Percentiles rank a stretch among this genome's conserved stretches.
These are phyloP conservation scores for Pygoscelis adeliae DNA, from an alignment of 2,113 vertebrate genomes.

Conservation along the genomic window DNA sequence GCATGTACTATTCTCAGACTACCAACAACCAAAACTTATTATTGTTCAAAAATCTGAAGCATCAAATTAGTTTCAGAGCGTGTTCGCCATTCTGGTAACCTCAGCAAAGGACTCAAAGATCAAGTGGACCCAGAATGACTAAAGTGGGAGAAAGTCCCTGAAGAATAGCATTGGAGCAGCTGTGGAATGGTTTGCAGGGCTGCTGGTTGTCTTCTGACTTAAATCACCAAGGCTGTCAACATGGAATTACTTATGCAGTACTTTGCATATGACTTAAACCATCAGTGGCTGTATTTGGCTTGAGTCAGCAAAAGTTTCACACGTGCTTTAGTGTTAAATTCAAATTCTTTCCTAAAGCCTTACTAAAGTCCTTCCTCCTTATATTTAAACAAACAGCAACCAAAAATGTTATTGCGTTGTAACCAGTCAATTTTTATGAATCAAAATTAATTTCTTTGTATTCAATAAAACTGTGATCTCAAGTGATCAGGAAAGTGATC, in stretches of 20 bases:
- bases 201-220: background rate
- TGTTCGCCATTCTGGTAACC: fast-evolving
- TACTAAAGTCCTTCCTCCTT: background rate
- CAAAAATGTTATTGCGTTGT: background rate
- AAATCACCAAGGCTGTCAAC: background rate
- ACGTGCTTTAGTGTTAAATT: background rate
- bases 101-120: background rate
- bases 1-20: background rate
- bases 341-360: background rate
- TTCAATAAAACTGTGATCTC: background rate
- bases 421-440: background rate
- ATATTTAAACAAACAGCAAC: background rate
- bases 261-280: background rate
- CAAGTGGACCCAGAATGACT: background rate
- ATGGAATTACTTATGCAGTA: background rate
- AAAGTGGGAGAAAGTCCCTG: background rate
- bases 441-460: background rate
- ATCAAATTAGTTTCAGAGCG: background rate
- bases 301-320: background rate
- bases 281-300: background rate
- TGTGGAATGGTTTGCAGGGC: background rate
- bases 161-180: background rate
- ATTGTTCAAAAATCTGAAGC: background rate
- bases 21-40: background rate
- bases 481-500: background rate